Evolutionary conservation across 1,140 invertebrate genomes (phyloP).

Genomic region (Colletes latitarsis): DNA sequence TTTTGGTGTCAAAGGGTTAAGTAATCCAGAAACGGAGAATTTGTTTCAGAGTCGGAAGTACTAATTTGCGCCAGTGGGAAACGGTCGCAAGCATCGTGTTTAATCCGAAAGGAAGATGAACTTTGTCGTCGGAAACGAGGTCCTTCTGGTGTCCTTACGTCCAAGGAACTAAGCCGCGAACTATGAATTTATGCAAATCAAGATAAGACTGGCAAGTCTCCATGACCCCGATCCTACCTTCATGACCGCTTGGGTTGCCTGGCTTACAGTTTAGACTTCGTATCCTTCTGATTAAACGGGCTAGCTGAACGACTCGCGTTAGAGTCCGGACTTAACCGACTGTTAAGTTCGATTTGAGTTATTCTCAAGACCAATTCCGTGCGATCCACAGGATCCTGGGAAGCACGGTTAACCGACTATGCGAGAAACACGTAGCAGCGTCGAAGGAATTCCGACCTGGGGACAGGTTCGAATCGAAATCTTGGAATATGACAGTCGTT

Average conservation of each 20-base stretch:
- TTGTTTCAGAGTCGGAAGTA: not conserved
- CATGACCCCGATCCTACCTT: conserved; percentile 63
- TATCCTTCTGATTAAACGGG: conserved; percentile 49
- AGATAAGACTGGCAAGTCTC: conserved; percentile 76
- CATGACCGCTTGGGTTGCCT: conserved; percentile 58
- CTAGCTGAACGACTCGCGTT: conserved; percentile 54
- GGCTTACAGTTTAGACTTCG: conserved; percentile 63
- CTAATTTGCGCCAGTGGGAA: not conserved
- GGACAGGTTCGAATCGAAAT: conserved; percentile 27
- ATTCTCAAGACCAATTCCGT: conserved; percentile 56
- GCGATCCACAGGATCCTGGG: conserved; percentile 54
- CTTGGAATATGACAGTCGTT: conserved; percentile 27
- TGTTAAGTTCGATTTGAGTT: conserved; percentile 72
- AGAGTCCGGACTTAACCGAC: conserved; percentile 70
- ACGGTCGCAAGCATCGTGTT: not conserved
- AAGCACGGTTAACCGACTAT: conserved; percentile 32
- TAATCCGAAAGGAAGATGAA: conserved; percentile 28
- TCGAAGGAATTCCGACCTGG: conserved; percentile 39
- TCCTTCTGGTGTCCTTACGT: conserved; percentile 62
- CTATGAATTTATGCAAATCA: conserved; percentile 80
- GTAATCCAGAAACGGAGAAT: not conserved
- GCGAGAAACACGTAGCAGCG: conserved; percentile 31
- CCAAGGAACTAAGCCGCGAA: conserved; percentile 68
- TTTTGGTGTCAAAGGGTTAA: no score
- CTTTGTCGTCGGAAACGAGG: conserved; percentile 15